Base-by-base conservation (phyloP, 2,113 vertebrate genomes). In the Takifugu bimaculatus region DNA sequence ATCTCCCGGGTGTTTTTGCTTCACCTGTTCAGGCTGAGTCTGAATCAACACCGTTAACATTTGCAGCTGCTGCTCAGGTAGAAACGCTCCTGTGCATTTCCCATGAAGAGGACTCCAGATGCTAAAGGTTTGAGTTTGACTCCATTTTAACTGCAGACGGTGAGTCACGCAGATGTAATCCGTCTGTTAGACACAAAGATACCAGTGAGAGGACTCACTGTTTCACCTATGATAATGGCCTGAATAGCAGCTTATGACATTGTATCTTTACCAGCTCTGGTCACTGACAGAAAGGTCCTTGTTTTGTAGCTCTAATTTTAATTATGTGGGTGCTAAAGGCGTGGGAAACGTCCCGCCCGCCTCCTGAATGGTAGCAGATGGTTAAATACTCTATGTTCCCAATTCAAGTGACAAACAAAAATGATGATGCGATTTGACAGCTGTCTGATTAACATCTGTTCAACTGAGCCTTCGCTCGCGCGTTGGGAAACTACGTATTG, bases 1-100 rank as follows among this genome's bases (percentile, higher is more conserved):
- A 57, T 25, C 68, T 51, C 72, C 75, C 47, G 47, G 48, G 75
- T 85, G 35, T 10, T 74, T 78, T 48, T 60, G 27, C 75, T 81
- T 70, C 85, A 88, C 80, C 81, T 89, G 85, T 72, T 65, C 13
- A 29, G 60, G 57, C 35, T 39, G 20, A 66, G 43, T 70, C 60
- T 55, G 54, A 32, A 50, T 50, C 35, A 56, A 6, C 39, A 61
- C 43, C 52, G 70, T 60, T 52, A 76, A 44, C 66, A 59, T 32
- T 69, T 4, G 54, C 58, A 50, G 51, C 55, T 29, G 52, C 39
- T 47, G 26, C 60, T 51, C 65, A 15, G 42, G 7, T 53, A 51
- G 13, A 25, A 1, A 45, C 26, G 7, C 32, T 60, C 20, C 26
- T 15, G 42, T 20, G 35, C 29, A 32, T 65, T 68, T 61, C 74